phyloP scores from a whole-genome alignment of 2,797 vertebrate genomes.

The Lutra lutra region DNA sequence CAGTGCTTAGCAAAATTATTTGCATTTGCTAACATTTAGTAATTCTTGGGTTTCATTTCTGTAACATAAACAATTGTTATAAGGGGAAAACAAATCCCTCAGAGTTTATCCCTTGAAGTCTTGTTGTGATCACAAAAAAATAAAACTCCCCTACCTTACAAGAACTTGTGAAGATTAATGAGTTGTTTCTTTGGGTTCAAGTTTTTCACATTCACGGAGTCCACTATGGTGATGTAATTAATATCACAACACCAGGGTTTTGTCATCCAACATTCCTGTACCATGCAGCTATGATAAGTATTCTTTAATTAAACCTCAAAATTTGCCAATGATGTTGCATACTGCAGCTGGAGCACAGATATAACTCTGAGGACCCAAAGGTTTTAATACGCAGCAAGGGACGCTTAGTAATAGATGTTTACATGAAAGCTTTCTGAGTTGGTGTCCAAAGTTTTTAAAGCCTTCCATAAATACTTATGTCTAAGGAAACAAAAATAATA shows the following conservation, averaged over 20 bases:
- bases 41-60: conserved; percentile 59
- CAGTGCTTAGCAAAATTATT: not conserved
- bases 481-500: not conserved
- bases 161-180: conserved; percentile 93
- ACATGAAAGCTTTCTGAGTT: conserved; percentile 43
- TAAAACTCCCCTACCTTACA: conserved; percentile 73
- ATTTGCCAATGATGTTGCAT: conserved; percentile 85
- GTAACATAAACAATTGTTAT: conserved; percentile 11
- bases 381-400: conserved; percentile 60
- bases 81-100: not conserved
- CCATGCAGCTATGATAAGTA: conserved; percentile 89
- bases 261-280: conserved; percentile 86
- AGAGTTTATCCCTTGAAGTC: not conserved
- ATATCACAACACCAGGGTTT: conserved; percentile 92
- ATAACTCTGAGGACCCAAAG: conserved; percentile 49
- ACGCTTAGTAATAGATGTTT: conserved; percentile 55
- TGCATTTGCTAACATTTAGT: conserved; percentile 22
- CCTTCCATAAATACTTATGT: conserved; percentile 55
- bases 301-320: conserved; percentile 92
- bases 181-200: conserved; percentile 90
- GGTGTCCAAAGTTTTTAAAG: conserved; percentile 64
- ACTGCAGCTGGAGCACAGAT: conserved; percentile 77
- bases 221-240: conserved; percentile 92
- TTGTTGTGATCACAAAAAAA: conserved; percentile 41
- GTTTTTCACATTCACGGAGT: conserved; percentile 89